Conservation (phyloP, 2,797 vertebrate species). For the Galagoides demidoff region DNA sequence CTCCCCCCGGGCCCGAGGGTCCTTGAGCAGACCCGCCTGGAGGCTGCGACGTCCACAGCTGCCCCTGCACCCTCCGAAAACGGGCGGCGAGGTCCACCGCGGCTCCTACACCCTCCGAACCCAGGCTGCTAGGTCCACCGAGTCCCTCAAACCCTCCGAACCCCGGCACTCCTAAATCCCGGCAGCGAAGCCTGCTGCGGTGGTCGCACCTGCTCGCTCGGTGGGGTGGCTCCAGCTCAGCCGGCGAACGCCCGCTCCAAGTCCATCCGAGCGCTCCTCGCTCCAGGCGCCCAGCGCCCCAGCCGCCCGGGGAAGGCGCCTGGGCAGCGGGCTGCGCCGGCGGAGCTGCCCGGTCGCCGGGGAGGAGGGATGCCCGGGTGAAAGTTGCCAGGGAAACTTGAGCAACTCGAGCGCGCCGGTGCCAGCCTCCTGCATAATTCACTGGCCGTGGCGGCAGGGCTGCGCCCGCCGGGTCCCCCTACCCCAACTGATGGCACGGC, state of each 20-base stretch:
- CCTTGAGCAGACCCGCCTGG: neutral
- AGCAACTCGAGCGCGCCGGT: slow-evolving; percentile 55
- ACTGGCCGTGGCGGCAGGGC: slow-evolving; percentile 37
- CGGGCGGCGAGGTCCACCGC: neutral
- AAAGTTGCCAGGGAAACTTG: slow-evolving; percentile 83
- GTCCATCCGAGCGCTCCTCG: neutral
- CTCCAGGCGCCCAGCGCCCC: neutral
- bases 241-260: neutral
- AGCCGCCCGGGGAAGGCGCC: neutral
- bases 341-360: slow-evolving; percentile 27
- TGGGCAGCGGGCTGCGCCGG: slow-evolving; percentile 18
- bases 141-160: neutral
- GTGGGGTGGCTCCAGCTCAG: neutral
- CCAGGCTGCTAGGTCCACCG: neutral
- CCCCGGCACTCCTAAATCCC: too few species aligned
- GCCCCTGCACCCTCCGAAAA: neutral
- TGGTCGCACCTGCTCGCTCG: slow-evolving; percentile 57
- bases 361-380: slow-evolving; percentile 56
- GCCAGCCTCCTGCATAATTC: slow-evolving; percentile 78
- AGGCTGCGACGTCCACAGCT: neutral
- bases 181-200: neutral
- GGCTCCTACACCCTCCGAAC: neutral
- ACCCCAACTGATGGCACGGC: neutral
- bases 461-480: neutral
- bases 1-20: neutral